These are phyloP conservation scores for Phenganax marumi DNA, from an alignment of 92 coral and sea anemone species.

Conservation along the genomic window DNA sequence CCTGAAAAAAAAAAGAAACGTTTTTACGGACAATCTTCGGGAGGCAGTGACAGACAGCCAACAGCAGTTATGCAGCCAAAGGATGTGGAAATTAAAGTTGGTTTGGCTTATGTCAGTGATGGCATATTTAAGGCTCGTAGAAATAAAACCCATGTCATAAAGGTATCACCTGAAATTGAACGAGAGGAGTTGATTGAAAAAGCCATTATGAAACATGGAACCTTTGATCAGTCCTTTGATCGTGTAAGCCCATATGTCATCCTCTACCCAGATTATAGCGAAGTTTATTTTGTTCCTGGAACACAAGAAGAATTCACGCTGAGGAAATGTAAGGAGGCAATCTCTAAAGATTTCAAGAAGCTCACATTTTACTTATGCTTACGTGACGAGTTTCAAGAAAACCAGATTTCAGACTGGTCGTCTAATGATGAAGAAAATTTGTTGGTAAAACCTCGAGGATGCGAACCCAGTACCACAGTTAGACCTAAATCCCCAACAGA, in stretches of 20 bases:
- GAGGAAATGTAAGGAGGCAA: slow-evolving; percentile 56
- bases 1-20: slow-evolving; percentile 21
- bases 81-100: slow-evolving; percentile 65
- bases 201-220: slow-evolving; percentile 57
- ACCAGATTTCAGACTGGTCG: slow-evolving; percentile 7
- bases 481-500: background rate
- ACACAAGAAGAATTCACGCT: slow-evolving; percentile 53
- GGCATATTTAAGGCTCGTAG: slow-evolving; percentile 61
- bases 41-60: slow-evolving; percentile 14
- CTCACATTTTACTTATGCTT: slow-evolving; percentile 62
- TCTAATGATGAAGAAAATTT: slow-evolving; percentile 13
- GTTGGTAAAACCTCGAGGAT: no score
- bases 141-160: slow-evolving; percentile 60
- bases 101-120: slow-evolving; percentile 60
- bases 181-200: slow-evolving; percentile 59
- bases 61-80: no score
- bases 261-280: background rate
- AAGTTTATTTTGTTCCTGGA: slow-evolving; percentile 15
- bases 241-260: slow-evolving; percentile 51
- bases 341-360: slow-evolving; percentile 65
- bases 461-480: no score
- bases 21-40: background rate
- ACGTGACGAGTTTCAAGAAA: slow-evolving; percentile 25
- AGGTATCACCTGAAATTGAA: slow-evolving; percentile 44
- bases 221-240: slow-evolving; percentile 63